Conservation (phyloP, 2,888 invertebrate genomes). For the Pachliopta kotzebuea region DNA sequence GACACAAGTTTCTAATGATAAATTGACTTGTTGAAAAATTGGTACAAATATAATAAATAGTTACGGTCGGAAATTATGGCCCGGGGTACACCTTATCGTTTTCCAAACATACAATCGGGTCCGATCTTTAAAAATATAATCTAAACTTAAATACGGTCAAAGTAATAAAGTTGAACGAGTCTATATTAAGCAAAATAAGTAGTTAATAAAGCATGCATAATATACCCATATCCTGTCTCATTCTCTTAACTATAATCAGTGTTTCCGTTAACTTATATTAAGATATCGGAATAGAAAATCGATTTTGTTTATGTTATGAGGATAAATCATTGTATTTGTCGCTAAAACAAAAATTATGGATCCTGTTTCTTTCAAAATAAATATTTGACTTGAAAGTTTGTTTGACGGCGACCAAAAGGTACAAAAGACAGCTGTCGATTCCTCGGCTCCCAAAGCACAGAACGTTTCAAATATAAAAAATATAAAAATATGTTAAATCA, state of each 20-base stretch:
- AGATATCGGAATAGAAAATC: too few relatives aligned
- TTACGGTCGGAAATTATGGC: slow-evolving; percentile 3
- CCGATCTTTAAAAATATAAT: not conserved
- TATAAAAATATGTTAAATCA: slow-evolving; percentile 18
- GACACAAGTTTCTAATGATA: slow-evolving; percentile 7
- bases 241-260: too few relatives aligned
- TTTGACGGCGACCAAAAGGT: not conserved
- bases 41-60: slow-evolving; percentile 5
- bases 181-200: too few relatives aligned
- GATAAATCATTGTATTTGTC: too few relatives aligned
- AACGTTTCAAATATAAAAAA: slow-evolving; percentile 12
- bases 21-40: slow-evolving; percentile 6
- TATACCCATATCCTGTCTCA: too few relatives aligned
- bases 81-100: not conserved
- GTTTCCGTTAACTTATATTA: too few relatives aligned
- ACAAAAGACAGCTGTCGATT: slow-evolving; percentile 5
- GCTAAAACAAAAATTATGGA: too few relatives aligned
- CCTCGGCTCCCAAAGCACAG: slow-evolving; percentile 6
- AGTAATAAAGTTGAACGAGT: too few relatives aligned
- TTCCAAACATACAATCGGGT: not conserved
- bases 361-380: too few relatives aligned
- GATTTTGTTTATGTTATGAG: too few relatives aligned
- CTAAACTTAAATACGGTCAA: too few relatives aligned
- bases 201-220: too few relatives aligned
- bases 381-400: not conserved